These are phyloP conservation scores for Hypomecis atomaria DNA, from an alignment of 2,888 invertebrate species.

Conservation along the genomic window DNA sequence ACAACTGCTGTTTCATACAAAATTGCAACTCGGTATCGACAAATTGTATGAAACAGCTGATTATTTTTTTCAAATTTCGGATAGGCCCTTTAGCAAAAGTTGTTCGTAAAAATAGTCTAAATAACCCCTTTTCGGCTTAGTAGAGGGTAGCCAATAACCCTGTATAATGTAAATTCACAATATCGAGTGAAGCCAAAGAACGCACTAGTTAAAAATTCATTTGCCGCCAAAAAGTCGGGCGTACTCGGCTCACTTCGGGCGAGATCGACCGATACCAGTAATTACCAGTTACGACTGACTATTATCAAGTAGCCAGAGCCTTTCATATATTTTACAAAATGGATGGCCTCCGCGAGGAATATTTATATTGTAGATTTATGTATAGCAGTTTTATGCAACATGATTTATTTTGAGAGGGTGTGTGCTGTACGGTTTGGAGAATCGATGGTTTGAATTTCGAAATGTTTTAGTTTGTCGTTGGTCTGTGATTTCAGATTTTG, in stretches of 20 bases:
- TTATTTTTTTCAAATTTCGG: too few species aligned
- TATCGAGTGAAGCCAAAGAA: neutral
- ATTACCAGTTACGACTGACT: constrained; percentile 79
- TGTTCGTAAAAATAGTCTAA: too few species aligned
- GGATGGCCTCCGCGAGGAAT: constrained; percentile 74
- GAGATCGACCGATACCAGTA: constrained; percentile 76
- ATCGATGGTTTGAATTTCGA: constrained; percentile 11
- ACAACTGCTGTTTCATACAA: too few species aligned
- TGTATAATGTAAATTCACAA: neutral
- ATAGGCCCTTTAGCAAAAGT: too few species aligned
- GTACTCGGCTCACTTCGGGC: constrained; percentile 52
- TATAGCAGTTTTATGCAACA: constrained; percentile 58
- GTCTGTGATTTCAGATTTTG: neutral
- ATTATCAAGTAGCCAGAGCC: constrained; percentile 82
- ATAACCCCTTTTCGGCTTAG: too few species aligned
- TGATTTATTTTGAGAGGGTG: constrained; percentile 61
- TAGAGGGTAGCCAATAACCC: too few species aligned
- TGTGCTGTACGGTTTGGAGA: constrained; percentile 20
- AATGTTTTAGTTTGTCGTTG: neutral
- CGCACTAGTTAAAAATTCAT: constrained; percentile 14
- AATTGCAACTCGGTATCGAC: too few species aligned
- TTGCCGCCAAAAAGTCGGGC: constrained; percentile 65
- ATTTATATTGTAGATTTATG: constrained; percentile 83
- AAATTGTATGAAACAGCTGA: too few species aligned
- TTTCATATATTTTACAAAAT: constrained; percentile 83